Percentiles rank a stretch among this genome's conserved stretches.
phyloP scores from a whole-genome alignment of 2,113 vertebrate species.

The Lycocorax pyrrhopterus region DNA sequence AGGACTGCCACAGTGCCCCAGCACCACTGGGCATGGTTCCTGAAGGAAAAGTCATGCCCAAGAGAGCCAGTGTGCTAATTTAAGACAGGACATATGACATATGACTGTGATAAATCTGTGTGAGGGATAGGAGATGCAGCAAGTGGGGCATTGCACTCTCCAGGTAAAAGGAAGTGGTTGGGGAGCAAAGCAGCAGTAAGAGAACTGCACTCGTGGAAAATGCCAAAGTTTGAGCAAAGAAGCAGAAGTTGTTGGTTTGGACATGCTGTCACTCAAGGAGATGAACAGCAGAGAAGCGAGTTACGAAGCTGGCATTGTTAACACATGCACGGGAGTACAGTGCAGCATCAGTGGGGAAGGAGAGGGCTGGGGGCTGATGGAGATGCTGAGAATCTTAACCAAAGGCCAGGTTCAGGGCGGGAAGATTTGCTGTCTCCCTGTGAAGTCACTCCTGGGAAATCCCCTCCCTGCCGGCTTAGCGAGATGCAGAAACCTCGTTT shows the following conservation, averaged over 20 bases:
- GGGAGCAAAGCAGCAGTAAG: neutral
- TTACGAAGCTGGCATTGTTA: fast-evolving
- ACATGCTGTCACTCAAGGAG: neutral
- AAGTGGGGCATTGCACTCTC: neutral
- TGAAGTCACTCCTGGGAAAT: neutral
- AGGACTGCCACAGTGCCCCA: neutral
- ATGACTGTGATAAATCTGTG: neutral
- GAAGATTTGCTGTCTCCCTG: neutral
- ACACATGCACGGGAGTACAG: fast-evolving
- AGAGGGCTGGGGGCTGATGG: neutral
- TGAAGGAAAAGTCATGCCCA: fast-evolving
- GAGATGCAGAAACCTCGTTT: neutral
- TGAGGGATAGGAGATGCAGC: neutral
- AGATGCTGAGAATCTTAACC: neutral
- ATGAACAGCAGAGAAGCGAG: neutral
- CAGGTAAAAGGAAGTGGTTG: neutral
- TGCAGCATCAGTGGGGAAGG: neutral
- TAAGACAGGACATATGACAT: neutral
- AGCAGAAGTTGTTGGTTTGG: neutral
- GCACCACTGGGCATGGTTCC: neutral
- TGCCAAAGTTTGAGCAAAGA: neutral
- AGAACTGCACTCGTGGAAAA: fast-evolving
- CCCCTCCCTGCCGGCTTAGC: neutral
- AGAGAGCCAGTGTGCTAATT: neutral
- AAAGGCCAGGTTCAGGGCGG: neutral